These are phyloP conservation scores for Manduca sexta DNA, from an alignment of 1,140 invertebrate genomes.

Conservation along the genomic window DNA sequence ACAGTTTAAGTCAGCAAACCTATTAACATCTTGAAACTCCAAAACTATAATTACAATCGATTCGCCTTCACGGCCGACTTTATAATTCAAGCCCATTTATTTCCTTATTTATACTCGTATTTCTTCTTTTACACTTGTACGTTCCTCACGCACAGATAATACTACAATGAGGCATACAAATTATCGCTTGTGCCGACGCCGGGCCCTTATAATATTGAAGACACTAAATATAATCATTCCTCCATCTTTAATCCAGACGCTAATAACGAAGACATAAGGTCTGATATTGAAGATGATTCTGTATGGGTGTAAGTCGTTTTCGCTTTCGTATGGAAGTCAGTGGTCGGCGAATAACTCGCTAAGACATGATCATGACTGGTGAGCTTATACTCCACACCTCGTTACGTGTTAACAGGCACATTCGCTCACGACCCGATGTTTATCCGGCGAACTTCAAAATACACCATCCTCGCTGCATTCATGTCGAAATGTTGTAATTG, in stretches of 20 bases:
- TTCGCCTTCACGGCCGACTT: constrained; percentile 25
- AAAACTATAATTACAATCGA: constrained; percentile 30
- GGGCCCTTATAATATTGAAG: constrained; percentile 37
- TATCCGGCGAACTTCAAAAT: constrained; percentile 65
- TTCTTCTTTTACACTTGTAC: constrained; percentile 53
- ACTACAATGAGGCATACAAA: constrained; percentile 68
- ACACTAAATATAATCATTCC: constrained; percentile 21
- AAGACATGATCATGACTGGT: constrained; percentile 71
- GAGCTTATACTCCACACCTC: constrained; percentile 69
- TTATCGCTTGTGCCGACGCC: constrained; percentile 62
- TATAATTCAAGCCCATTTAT: constrained; percentile 46
- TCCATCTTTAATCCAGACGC: constrained; percentile 17
- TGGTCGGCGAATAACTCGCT: constrained; percentile 65
- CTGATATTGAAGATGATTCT: constrained; percentile 3
- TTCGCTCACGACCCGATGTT: constrained; percentile 68
- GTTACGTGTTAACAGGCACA: constrained; percentile 70
- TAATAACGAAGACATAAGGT: constrained; percentile 12
- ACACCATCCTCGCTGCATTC: constrained; percentile 29
- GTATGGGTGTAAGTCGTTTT: constrained; percentile 24
- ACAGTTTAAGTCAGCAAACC: constrained; percentile 10
- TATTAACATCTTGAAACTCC: constrained; percentile 4
- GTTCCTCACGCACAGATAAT: constrained; percentile 64
- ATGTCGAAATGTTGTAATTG: constrained; percentile 60
- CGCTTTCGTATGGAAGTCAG: constrained; percentile 42
- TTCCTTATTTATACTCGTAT: constrained; percentile 53